phyloP scores from a whole-genome alignment of 1,140 invertebrate species.

The Ridgeia piscesae region DNA sequence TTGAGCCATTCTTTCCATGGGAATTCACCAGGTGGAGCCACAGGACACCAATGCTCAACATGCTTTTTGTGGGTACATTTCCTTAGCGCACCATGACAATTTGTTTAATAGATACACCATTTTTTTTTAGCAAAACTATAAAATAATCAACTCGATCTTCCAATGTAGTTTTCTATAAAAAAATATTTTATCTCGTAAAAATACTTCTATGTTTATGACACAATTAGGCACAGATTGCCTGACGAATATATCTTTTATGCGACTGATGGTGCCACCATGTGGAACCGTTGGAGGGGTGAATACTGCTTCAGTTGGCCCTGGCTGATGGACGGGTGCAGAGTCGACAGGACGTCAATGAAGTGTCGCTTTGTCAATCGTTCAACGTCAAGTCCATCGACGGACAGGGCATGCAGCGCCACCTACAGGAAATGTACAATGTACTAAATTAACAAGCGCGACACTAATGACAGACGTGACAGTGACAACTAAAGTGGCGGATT shows the following conservation, averaged over 20 bases:
- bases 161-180: neutral
- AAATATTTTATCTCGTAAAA: neutral
- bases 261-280: neutral
- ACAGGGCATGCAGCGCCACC: constrained; percentile 48
- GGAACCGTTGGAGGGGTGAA: neutral
- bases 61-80: too few relatives aligned
- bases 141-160: neutral
- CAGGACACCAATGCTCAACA: too few relatives aligned
- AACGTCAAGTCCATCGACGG: constrained; percentile 43
- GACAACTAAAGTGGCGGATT: too few relatives aligned
- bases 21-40: too few relatives aligned
- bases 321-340: constrained; percentile 47
- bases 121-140: neutral
- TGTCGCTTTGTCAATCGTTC: constrained; percentile 35
- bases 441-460: constrained; percentile 12
- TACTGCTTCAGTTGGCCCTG: constrained; percentile 57
- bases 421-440: constrained; percentile 38
- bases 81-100: too few relatives aligned
- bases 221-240: neutral
- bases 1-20: too few relatives aligned
- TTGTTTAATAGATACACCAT: too few relatives aligned
- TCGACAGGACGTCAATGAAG: constrained; percentile 39
- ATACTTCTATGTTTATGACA: neutral
- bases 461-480: too few relatives aligned
- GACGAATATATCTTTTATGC: neutral